Conservation (phyloP, 2,113 vertebrate species). For the Caloenas nicobarica region DNA sequence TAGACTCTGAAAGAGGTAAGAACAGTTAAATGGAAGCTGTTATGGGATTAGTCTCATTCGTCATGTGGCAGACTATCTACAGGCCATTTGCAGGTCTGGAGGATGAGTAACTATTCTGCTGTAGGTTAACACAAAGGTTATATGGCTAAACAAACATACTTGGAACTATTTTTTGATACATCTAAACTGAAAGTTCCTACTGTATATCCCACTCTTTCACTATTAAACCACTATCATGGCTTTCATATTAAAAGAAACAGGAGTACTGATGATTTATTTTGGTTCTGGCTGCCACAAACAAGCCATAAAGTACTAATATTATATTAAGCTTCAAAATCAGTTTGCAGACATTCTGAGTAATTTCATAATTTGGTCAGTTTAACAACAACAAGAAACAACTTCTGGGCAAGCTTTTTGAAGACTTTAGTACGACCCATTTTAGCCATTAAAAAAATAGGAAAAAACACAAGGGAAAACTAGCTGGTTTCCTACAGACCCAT, state of each 20-base stretch:
- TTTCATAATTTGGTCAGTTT: background rate
- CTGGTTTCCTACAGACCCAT: background rate
- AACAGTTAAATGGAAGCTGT: background rate
- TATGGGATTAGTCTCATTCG: background rate
- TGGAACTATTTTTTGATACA: background rate
- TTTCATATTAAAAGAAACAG: background rate
- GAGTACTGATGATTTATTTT: background rate
- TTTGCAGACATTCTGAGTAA: background rate
- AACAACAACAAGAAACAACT: background rate
- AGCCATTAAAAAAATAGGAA: background rate
- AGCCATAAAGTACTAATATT: background rate
- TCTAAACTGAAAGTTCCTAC: background rate
- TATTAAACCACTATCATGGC: background rate
- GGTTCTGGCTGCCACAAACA: background rate
- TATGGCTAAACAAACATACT: background rate
- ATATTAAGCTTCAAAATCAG: background rate
- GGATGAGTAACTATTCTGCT: background rate
- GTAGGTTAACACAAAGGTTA: background rate
- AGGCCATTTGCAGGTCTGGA: background rate
- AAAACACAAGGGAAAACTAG: background rate
- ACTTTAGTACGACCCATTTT: background rate
- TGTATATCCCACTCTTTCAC: background rate
- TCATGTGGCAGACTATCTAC: background rate
- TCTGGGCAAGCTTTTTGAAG: background rate
- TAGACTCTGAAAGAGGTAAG: conserved; percentile 89